These are phyloP conservation scores for Seriola rivoliana DNA, from an alignment of 2,113 vertebrate species.

Conservation along the genomic window DNA sequence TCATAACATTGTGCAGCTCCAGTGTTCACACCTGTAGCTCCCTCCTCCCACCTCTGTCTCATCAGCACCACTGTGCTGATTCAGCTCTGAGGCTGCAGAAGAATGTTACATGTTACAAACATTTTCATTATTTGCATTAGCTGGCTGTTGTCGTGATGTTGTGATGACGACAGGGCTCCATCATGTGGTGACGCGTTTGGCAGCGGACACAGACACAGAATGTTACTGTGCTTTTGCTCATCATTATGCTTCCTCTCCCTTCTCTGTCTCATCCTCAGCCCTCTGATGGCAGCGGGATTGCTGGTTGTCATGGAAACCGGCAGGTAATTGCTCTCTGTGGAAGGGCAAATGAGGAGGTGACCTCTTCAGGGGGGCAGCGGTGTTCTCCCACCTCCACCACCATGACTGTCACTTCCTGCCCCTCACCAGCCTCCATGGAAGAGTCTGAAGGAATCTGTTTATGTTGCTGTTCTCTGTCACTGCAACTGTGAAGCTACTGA, in stretches of 20 bases:
- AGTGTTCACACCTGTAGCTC: too few relatives aligned
- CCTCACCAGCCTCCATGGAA: background rate
- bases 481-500: background rate
- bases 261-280: background rate
- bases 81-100: too few relatives aligned
- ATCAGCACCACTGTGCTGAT: too few relatives aligned
- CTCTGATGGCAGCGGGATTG: background rate
- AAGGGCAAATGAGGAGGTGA: constrained; percentile 51
- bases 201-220: background rate
- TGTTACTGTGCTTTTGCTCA: background rate
- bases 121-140: too few relatives aligned
- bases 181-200: background rate
- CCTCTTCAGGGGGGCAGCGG: constrained; percentile 45
- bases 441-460: background rate
- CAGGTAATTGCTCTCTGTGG: constrained; percentile 62
- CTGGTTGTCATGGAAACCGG: constrained; percentile 42
- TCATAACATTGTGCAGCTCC: too few relatives aligned
- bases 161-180: background rate
- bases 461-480: too few relatives aligned
- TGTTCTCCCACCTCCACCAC: background rate
- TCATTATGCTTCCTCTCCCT: background rate
- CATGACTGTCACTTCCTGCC: background rate
- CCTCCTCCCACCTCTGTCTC: too few relatives aligned
- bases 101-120: too few relatives aligned
- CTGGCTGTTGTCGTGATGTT: background rate